These are phyloP conservation scores for Epsilonema sp. DNA, from an alignment of 2,888 invertebrate species.

Conservation along the genomic window DNA sequence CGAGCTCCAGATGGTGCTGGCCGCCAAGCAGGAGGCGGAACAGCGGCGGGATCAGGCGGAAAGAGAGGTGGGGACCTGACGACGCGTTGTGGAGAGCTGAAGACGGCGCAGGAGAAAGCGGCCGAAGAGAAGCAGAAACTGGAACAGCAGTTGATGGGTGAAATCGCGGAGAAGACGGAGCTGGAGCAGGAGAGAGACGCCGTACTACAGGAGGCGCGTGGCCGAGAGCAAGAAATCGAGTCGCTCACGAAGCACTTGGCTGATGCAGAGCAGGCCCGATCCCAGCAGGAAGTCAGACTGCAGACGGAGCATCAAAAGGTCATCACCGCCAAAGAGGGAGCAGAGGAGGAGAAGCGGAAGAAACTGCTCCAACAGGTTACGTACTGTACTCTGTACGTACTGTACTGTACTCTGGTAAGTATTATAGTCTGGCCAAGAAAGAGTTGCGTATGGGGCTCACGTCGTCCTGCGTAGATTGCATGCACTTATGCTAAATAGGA, in stretches of 20 bases:
- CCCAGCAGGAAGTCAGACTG: constrained; percentile 91
- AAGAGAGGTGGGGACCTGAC: constrained; percentile 41
- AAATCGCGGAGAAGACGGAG: constrained; percentile 32
- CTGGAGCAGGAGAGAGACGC: constrained; percentile 48
- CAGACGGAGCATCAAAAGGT: constrained; percentile 89
- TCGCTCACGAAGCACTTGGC: constrained; percentile 86
- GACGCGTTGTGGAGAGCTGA: constrained; percentile 45
- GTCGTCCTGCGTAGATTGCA: too few species aligned
- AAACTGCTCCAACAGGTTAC: constrained; percentile 69
- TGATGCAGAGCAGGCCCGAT: constrained; percentile 84
- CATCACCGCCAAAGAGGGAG: constrained; percentile 71
- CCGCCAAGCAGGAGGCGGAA: constrained; percentile 73
- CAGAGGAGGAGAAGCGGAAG: constrained; percentile 74
- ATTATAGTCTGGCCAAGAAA: too few species aligned
- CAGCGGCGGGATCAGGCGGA: constrained; percentile 83
- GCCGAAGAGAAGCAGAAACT: constrained; percentile 88
- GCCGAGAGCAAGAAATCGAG: constrained; percentile 82
- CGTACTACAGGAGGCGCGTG: constrained; percentile 59
- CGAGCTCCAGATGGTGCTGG: constrained; percentile 66
- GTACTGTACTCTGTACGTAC: too few species aligned
- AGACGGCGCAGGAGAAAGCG: constrained; percentile 45
- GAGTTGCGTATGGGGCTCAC: too few species aligned
- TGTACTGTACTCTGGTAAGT: too few species aligned
- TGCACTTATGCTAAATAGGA: too few species aligned
- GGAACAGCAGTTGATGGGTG: constrained; percentile 54